These are phyloP conservation scores for Saccostrea glomerata DNA, from an alignment of 1,140 invertebrate genomes.

Conservation along the genomic window DNA sequence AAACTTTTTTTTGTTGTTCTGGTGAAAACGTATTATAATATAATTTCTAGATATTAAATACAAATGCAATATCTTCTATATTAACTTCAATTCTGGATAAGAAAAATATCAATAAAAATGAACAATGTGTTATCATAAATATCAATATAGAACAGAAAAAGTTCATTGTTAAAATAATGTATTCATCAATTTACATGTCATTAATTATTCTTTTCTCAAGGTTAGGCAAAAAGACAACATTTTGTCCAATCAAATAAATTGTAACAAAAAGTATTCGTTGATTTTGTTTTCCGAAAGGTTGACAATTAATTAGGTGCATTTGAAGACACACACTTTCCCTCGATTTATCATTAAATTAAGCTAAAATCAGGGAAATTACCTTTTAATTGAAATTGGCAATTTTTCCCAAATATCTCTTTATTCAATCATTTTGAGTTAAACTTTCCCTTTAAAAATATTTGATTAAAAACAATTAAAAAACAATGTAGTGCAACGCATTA, in stretches of 20 bases:
- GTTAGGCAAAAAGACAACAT: background rate
- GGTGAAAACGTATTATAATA: no score
- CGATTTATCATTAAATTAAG: slow-evolving; percentile 1
- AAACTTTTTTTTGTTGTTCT: no score
- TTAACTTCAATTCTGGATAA: no score
- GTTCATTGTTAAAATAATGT: background rate
- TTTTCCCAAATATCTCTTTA: background rate
- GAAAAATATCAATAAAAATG: no score
- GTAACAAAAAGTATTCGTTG: background rate
- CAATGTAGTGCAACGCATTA: background rate
- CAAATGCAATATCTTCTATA: no score
- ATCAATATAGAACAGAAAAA: background rate
- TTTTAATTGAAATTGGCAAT: background rate
- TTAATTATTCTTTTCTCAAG: slow-evolving; percentile 12
- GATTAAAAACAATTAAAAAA: no score
- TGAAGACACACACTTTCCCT: slow-evolving; percentile 10
- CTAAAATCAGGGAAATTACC: slow-evolving; percentile 18
- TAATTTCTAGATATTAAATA: no score
- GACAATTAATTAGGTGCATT: slow-evolving; percentile 34
- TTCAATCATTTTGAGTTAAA: no score
- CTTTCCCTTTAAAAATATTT: no score
- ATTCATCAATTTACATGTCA: slow-evolving; percentile 25
- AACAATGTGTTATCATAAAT: background rate
- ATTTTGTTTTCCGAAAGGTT: background rate
- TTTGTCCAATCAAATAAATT: slow-evolving; percentile 8